Conservation (phyloP, 2,113 vertebrate genomes). For the Girardinichthys multiradiatus region DNA sequence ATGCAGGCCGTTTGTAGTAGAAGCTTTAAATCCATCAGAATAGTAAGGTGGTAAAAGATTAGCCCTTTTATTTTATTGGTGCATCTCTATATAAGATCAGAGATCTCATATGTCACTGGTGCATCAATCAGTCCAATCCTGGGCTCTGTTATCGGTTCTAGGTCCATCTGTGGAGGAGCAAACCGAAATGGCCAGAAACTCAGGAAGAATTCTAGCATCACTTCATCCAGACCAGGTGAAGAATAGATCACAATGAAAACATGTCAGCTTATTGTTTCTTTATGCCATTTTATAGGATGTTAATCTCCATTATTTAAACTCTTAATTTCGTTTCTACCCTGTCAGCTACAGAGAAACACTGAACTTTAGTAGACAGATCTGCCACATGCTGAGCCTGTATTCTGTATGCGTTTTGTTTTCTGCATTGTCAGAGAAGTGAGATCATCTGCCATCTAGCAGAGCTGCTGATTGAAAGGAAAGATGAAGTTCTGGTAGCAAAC, state of each 20-base stretch:
- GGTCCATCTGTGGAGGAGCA: slow-evolving; percentile 96
- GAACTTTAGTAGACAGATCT: slow-evolving; percentile 34
- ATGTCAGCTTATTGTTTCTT: not conserved
- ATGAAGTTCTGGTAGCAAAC: slow-evolving; percentile 93
- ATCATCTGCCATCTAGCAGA: slow-evolving; percentile 93
- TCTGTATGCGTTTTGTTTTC: slow-evolving; percentile 9
- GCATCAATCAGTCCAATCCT: not conserved
- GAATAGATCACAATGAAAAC: not conserved
- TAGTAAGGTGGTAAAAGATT: too few relatives aligned
- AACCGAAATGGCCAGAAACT: slow-evolving; percentile 89
- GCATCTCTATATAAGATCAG: not conserved
- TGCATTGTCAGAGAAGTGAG: slow-evolving; percentile 87
- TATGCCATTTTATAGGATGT: not conserved
- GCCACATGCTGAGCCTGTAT: slow-evolving; percentile 14
- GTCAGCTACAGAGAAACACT: slow-evolving; percentile 34
- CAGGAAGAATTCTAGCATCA: slow-evolving; percentile 87
- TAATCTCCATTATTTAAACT: not conserved
- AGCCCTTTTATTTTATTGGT: not conserved
- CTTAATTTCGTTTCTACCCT: not conserved
- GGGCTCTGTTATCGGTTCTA: slow-evolving; percentile 78
- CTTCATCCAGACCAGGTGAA: slow-evolving; percentile 89
- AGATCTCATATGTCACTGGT: not conserved
- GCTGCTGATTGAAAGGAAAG: slow-evolving; percentile 89
- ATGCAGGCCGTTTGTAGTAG: too few relatives aligned
- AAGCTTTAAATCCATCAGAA: too few relatives aligned